Percentiles rank a stretch among this genome's conserved stretches.
Conservation (phyloP, 2,888 invertebrate genomes). For the Diplazon laetatorius region DNA sequence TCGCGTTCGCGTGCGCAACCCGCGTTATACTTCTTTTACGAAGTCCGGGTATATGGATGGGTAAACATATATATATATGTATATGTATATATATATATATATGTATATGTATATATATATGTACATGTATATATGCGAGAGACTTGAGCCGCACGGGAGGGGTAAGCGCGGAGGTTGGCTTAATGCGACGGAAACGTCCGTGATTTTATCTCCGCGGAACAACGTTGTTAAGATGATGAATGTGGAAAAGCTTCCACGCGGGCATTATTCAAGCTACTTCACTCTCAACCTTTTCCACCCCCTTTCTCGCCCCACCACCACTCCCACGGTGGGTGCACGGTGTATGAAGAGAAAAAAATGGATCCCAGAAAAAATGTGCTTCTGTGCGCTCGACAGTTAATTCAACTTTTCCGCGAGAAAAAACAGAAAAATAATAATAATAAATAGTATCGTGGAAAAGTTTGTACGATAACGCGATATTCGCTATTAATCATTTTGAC, state of each 20-base stretch:
- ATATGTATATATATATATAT: neutral
- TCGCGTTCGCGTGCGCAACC: constrained; percentile 15
- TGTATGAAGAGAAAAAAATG: constrained; percentile 19
- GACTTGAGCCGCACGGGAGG: constrained; percentile 2
- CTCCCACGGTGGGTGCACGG: neutral
- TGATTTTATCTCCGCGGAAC: constrained; percentile 61
- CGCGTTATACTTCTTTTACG: constrained; percentile 6
- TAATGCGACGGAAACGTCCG: constrained; percentile 59
- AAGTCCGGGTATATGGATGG: neutral
- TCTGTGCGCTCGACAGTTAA: constrained; percentile 56
- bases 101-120: constrained; percentile 1
- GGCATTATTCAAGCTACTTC: constrained; percentile 55
- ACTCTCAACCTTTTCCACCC: constrained; percentile 30
- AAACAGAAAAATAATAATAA: neutral
- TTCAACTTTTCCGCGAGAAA: constrained; percentile 45
- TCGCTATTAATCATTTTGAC: constrained; percentile 56
- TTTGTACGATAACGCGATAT: constrained; percentile 52
- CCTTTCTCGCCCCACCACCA: neutral
- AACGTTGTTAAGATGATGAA: constrained; percentile 65
- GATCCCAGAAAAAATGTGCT: constrained; percentile 48
- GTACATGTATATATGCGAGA: constrained; percentile 8
- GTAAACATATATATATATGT: too few relatives aligned
- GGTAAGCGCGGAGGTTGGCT: constrained; percentile 34
- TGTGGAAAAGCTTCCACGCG: constrained; percentile 58
- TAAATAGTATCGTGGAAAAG: constrained; percentile 32